Base-by-base conservation (phyloP, 2,888 invertebrate species). In the Drosophila melanocephala region DNA sequence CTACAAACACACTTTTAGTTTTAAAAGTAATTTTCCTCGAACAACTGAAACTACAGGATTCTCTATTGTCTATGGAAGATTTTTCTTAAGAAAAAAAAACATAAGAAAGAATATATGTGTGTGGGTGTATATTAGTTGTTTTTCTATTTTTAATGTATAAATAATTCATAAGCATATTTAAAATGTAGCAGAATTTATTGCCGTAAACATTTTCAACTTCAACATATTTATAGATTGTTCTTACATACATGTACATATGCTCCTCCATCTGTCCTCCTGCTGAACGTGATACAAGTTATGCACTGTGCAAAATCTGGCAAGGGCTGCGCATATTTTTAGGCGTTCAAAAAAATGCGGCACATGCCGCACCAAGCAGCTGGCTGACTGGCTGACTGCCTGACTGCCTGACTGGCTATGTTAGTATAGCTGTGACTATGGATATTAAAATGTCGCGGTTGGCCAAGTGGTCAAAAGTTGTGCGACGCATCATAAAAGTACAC, bases 391-490 rank as follows among this genome's bases (percentile, higher is more conserved):
- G 55, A 1, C 7, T 16, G 53, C 3, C 28, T 58, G 55, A 1
- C 7, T 16, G 53, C 3, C 6, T 28, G 22, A 42, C 47, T 26
- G 47, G 47, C 47, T 16, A 47, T 47, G 26, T 47, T 14, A 33
- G 39, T 39, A 42, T 51, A 32, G 59, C 60, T 50, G 33, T 39
- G 44, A 51, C 42, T 44, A 52, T 39, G 80, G 89, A 86, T 87
- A 84, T 87, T 87, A 84, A 87, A 86, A 89, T 86, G 87, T 89
- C 84, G 89, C 87, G 87, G 86, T 86, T 63, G 80, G 80, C 75
- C 80, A 87, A 86, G 78, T 82, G 86, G 86, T 86, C 87, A 89
- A 87, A 86, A 86, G 80, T 89, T 86, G 77, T 74, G 75, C 81
- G 72, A 74, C 80, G 80, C 83, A 76, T 85, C 88, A 87, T 76